Conservation (phyloP, 2,888 invertebrate species). For the Xylophagus ater region DNA sequence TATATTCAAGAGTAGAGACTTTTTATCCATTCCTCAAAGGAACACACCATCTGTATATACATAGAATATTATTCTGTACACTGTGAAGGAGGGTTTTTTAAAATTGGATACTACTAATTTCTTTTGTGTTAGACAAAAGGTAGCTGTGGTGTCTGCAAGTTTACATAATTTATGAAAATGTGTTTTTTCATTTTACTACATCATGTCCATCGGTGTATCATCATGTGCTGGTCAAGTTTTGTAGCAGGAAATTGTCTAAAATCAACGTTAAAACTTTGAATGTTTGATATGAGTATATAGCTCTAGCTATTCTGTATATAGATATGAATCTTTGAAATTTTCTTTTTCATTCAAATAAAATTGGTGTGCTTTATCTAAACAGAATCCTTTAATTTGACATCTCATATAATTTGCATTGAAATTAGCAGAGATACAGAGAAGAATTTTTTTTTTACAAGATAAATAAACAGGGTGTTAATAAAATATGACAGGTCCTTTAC, state of each 20-base stretch:
- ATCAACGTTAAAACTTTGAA: no score
- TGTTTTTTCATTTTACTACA: conserved; percentile 5
- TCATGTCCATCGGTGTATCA: conserved; percentile 11
- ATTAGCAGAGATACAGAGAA: no score
- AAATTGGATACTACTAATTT: not conserved
- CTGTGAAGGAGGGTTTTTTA: not conserved
- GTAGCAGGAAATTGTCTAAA: conserved; percentile 12
- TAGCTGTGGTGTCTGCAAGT: conserved; percentile 9
- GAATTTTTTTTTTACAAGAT: no score
- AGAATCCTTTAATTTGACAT: not conserved
- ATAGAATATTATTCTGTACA: not conserved
- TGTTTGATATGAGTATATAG: no score
- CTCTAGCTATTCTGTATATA: no score
- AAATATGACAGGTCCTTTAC: no score
- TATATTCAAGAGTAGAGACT: no score
- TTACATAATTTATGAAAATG: conserved; percentile 19
- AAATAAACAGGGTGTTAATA: no score
- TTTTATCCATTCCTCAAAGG: not conserved
- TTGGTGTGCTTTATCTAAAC: no score
- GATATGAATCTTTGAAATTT: no score
- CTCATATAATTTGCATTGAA: no score
- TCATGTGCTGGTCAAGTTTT: conserved; percentile 13
- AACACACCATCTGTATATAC: not conserved
- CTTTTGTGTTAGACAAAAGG: not conserved
- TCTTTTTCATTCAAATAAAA: no score